Conservation (phyloP, 2,888 invertebrate genomes). For the Parnassius apollo region DNA sequence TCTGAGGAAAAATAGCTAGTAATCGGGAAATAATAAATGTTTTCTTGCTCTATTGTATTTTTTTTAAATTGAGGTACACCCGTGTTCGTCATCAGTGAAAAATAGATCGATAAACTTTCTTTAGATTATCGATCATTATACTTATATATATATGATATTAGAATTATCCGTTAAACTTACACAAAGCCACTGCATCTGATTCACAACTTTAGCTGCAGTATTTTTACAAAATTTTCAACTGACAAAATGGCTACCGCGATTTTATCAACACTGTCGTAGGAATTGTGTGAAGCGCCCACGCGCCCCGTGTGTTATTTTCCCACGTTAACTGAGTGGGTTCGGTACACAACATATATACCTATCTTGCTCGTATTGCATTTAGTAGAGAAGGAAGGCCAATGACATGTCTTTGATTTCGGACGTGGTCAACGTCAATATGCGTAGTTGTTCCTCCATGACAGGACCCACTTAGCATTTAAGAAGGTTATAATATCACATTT, state of each 20-base stretch:
- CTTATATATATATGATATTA: no score
- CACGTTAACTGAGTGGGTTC: slow-evolving; percentile 55
- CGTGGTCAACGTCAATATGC: slow-evolving; percentile 41
- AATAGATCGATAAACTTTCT: no score
- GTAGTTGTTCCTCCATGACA: slow-evolving; percentile 39
- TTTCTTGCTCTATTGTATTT: no score
- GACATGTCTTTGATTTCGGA: slow-evolving; percentile 30
- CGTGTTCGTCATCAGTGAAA: no score
- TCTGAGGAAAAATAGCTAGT: no score
- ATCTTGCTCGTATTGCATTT: slow-evolving; percentile 31
- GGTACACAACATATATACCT: slow-evolving; percentile 39
- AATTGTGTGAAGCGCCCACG: slow-evolving; percentile 26
- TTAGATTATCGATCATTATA: no score
- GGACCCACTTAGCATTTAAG: slow-evolving; percentile 41
- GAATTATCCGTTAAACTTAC: no score
- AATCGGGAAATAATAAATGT: no score
- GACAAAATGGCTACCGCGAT: background rate
- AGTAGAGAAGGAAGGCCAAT: slow-evolving; percentile 32
- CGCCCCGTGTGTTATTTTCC: slow-evolving; percentile 49
- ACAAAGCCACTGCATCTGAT: no score
- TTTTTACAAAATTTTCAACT: background rate
- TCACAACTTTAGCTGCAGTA: no score
- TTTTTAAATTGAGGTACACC: no score
- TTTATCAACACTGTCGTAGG: background rate
- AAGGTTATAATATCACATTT: slow-evolving; percentile 12